Evolutionary conservation across 1,140 invertebrate genomes (phyloP).

Genomic region (Mamestra configurata): DNA sequence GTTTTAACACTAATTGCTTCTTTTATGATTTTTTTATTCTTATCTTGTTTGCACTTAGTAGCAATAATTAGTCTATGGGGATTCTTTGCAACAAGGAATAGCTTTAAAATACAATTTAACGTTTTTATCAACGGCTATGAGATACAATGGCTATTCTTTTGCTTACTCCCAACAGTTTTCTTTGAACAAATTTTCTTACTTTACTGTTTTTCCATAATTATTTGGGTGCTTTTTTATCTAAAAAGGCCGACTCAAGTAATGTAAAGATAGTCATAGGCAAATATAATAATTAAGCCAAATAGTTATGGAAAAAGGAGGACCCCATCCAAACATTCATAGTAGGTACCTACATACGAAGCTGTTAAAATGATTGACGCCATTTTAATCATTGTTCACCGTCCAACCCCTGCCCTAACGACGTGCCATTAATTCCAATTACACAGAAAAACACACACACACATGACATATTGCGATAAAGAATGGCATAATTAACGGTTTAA

Average conservation of each 20-base stretch:
- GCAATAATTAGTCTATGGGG: neutral
- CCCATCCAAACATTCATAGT: neutral
- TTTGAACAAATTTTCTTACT: too few relatives aligned
- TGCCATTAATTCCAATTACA: constrained; percentile 30
- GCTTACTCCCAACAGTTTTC: neutral
- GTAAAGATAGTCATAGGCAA: too few relatives aligned
- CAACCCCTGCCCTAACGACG: constrained; percentile 29
- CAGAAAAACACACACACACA: neutral
- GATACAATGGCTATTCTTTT: neutral
- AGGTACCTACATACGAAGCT: neutral
- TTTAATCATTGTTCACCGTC: constrained; percentile 16
- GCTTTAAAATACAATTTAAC: neutral
- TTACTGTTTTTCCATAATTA: too few relatives aligned
- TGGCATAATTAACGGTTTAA: constrained; percentile 1
- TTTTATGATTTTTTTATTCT: neutral
- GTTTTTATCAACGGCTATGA: neutral
- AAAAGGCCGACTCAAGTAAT: too few relatives aligned
- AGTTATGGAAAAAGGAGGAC: too few relatives aligned
- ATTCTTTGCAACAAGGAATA: neutral
- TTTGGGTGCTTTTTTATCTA: too few relatives aligned
- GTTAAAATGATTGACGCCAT: constrained; percentile 5
- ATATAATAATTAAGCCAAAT: too few relatives aligned
- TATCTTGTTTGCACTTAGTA: neutral
- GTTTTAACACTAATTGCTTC: neutral
- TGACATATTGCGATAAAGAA: neutral